Evolutionary conservation across 2,797 vertebrate genomes (phyloP).

Genomic region (Spatula versicolor): DNA sequence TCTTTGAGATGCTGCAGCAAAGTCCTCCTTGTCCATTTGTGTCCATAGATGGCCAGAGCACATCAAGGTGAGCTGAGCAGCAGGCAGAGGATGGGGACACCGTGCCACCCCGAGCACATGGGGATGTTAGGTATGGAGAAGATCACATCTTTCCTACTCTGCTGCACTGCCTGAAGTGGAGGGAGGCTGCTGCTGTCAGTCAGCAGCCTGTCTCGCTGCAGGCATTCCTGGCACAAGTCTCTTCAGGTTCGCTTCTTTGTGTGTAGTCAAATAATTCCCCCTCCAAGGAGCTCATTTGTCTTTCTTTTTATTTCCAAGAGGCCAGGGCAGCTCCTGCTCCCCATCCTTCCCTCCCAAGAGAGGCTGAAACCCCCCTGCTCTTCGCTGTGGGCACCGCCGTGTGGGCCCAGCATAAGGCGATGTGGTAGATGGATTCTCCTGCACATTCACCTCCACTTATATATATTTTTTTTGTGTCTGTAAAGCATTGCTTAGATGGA

Average conservation of each 20-base stretch:
- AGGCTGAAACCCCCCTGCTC: neutral
- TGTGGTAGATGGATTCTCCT: too few relatives aligned
- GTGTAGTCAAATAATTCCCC: neutral
- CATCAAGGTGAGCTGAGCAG: neutral
- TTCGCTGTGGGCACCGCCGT: neutral
- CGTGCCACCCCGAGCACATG: fast-evolving
- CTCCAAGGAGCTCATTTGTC: neutral
- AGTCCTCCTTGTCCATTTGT: neutral
- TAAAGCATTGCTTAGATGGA: neutral
- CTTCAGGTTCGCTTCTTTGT: conserved; percentile 40
- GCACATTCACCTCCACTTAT: too few relatives aligned
- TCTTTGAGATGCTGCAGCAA: neutral
- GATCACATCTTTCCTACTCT: neutral
- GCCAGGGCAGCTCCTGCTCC: neutral
- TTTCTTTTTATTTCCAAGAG: neutral
- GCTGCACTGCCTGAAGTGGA: fast-evolving
- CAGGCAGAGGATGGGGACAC: neutral
- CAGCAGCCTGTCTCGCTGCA: neutral
- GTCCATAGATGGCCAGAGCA: neutral
- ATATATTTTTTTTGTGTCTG: neutral
- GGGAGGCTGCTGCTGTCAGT: conserved; percentile 21
- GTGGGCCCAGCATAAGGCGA: too few relatives aligned
- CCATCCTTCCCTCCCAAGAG: neutral
- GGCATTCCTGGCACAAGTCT: conserved; percentile 39
- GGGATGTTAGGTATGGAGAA: neutral